These are phyloP conservation scores for Chloroceryle amazona DNA, from an alignment of 2,797 vertebrate genomes.

Conservation along the genomic window DNA sequence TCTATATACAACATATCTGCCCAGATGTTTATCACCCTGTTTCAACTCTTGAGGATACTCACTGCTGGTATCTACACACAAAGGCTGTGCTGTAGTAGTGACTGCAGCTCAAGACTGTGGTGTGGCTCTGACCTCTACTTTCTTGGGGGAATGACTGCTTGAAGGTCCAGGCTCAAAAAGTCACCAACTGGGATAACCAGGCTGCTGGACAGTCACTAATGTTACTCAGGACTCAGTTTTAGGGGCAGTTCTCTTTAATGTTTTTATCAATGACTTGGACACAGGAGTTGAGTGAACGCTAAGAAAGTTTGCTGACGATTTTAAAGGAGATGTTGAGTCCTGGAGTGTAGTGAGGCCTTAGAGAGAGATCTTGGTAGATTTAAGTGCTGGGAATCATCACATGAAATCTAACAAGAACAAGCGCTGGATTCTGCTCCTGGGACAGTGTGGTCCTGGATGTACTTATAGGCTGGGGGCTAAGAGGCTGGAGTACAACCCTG, in stretches of 20 bases:
- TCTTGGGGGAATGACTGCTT: neutral
- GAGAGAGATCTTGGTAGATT: neutral
- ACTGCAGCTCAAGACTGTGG: neutral
- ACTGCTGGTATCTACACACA: neutral
- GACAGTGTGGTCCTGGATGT: neutral
- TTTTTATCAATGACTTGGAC: neutral
- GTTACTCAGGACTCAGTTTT: neutral
- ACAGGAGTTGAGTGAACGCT: accelerated
- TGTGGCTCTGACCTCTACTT: neutral
- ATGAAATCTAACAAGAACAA: neutral
- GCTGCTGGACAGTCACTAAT: neutral
- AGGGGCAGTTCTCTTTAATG: neutral
- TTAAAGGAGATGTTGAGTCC: neutral
- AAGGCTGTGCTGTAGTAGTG: neutral
- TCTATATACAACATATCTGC: neutral
- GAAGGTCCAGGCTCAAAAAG: neutral
- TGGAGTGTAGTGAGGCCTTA: neutral
- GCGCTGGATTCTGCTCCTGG: neutral
- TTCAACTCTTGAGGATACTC: neutral
- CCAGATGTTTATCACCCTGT: neutral
- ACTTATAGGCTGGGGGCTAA: neutral
- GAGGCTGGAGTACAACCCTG: neutral
- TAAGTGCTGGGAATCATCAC: neutral
- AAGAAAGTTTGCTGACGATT: neutral
- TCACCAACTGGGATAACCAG: neutral